These are phyloP conservation scores for Bombus terrestris DNA, from an alignment of 1,140 invertebrate genomes.

Conservation along the genomic window DNA sequence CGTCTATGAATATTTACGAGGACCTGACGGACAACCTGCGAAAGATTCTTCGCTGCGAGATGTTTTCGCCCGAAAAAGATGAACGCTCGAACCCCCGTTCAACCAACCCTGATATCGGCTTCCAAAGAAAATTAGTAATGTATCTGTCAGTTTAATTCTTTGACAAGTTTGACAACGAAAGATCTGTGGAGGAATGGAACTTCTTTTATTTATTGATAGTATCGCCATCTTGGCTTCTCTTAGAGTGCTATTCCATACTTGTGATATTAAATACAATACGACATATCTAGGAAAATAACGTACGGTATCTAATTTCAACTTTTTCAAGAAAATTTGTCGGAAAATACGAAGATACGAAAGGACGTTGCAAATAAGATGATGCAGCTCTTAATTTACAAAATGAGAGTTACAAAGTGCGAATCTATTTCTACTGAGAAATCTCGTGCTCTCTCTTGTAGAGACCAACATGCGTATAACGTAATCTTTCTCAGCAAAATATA, in stretches of 20 bases:
- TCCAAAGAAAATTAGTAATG: background rate
- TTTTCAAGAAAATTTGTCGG: too few relatives aligned
- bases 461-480: too few relatives aligned
- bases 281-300: too few relatives aligned
- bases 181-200: background rate
- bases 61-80: background rate
- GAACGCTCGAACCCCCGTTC: background rate
- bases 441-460: background rate
- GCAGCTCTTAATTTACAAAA: too few relatives aligned
- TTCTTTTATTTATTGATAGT: background rate
- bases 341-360: too few relatives aligned
- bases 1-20: constrained; percentile 36
- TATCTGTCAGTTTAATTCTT: background rate
- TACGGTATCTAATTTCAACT: too few relatives aligned
- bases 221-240: too few relatives aligned
- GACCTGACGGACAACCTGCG: background rate
- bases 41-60: background rate
- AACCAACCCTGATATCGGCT: background rate
- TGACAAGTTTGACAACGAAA: background rate
- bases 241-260: too few relatives aligned
- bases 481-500: background rate
- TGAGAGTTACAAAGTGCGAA: too few relatives aligned
- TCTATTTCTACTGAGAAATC: background rate
- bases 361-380: too few relatives aligned
- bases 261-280: too few relatives aligned